Evolutionary conservation across 2,888 invertebrate species (phyloP).

Genomic region (Chymomyza procnemis): DNA sequence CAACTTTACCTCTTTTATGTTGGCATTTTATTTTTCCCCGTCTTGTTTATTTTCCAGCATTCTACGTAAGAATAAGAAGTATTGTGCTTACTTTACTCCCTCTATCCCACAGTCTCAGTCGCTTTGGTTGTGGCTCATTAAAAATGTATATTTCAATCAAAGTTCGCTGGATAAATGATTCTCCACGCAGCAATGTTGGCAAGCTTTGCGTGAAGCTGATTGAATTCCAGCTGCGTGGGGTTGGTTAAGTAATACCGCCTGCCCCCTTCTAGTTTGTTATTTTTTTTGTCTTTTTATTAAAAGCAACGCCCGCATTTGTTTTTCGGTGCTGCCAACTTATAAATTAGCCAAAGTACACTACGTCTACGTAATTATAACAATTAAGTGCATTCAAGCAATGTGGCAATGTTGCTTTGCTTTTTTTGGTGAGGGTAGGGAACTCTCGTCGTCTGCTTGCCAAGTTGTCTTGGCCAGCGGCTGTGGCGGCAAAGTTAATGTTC

Average conservation of each 20-base stretch:
- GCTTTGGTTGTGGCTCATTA: slow-evolving; percentile 50
- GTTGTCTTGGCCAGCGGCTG: slow-evolving; percentile 17
- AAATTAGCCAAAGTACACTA: not conserved
- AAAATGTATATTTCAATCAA: slow-evolving; percentile 72
- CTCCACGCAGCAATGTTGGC: not conserved
- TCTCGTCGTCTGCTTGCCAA: not conserved
- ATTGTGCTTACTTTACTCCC: slow-evolving; percentile 24
- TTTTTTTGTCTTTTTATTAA: not conserved
- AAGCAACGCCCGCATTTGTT: not conserved
- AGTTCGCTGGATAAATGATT: slow-evolving; percentile 47
- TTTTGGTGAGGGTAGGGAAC: not conserved
- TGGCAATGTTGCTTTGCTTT: not conserved
- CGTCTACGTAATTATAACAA: slow-evolving; percentile 8
- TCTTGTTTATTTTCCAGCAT: not conserved
- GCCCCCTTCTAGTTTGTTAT: not conserved
- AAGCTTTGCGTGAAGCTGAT: not conserved
- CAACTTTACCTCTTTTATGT: not conserved
- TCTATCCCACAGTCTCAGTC: no score
- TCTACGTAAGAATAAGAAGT: not conserved
- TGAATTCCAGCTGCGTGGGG: not conserved
- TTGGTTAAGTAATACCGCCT: not conserved
- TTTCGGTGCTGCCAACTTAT: not conserved
- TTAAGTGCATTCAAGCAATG: slow-evolving; percentile 14
- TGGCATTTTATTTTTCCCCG: not conserved
- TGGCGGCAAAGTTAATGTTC: slow-evolving; percentile 23